A percentile compares a stretch with the other conserved stretches of the same genome.
phyloP scores from a whole-genome alignment of 2,888 invertebrate species.

The Corbicula japonica region DNA sequence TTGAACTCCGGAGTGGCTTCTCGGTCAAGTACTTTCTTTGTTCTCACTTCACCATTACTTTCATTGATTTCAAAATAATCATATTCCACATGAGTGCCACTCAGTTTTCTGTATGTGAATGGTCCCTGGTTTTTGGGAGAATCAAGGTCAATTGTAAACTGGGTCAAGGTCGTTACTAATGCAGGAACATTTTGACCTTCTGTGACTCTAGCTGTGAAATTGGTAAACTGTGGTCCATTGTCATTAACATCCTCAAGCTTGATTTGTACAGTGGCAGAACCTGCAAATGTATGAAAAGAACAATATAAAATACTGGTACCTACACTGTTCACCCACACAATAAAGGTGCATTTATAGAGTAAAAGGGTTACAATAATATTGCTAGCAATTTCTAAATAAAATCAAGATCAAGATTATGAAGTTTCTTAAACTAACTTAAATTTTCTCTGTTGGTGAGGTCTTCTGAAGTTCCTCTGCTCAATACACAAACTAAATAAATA shows the following conservation, averaged over 20 bases:
- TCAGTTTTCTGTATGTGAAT: conserved; percentile 93
- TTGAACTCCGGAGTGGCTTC: conserved; percentile 92
- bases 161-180: conserved; percentile 72
- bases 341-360: too few species aligned
- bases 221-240: conserved; percentile 93
- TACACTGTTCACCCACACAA: too few species aligned
- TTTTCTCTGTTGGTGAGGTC: too few species aligned
- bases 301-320: too few species aligned
- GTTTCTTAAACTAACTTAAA: too few species aligned
- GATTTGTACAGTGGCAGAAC: conserved; percentile 94
- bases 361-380: too few species aligned
- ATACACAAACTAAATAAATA: too few species aligned
- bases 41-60: conserved; percentile 93
- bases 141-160: conserved; percentile 91
- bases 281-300: conserved; percentile 84
- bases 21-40: conserved; percentile 93
- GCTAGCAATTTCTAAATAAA: too few species aligned
- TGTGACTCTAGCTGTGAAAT: conserved; percentile 73
- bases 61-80: conserved; percentile 92
- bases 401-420: too few species aligned
- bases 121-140: conserved; percentile 96
- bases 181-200: conserved; percentile 75
- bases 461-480: too few species aligned
- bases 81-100: conserved; percentile 89
- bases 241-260: conserved; percentile 95